phyloP scores from a whole-genome alignment of 2,888 invertebrate genomes.

The Leucophenga maculata region DNA sequence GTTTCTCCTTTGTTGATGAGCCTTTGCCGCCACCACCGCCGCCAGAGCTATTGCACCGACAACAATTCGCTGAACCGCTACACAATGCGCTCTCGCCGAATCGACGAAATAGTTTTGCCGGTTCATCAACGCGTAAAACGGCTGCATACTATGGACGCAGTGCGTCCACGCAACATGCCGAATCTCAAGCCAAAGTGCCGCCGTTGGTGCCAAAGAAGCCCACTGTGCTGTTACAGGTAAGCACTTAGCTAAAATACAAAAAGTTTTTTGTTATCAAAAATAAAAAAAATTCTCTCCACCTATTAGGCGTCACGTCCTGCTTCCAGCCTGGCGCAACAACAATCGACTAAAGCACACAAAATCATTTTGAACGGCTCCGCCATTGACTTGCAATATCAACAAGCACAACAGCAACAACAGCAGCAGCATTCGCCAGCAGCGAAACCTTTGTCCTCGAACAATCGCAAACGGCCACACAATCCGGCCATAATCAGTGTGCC shows the following conservation, averaged over 20 bases:
- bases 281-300: background rate
- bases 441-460: conserved; percentile 49
- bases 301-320: conserved; percentile 46
- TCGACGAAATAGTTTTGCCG: conserved; percentile 72
- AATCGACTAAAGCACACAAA: conserved; percentile 59
- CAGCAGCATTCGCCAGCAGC: conserved; percentile 32
- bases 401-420: conserved; percentile 26
- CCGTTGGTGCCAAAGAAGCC: conserved; percentile 71
- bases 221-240: conserved; percentile 63
- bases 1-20: conserved; percentile 68
- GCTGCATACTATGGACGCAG: conserved; percentile 45
- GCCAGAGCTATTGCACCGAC: conserved; percentile 68
- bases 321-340: conserved; percentile 55
- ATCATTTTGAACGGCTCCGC: conserved; percentile 59
- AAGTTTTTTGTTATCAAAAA: background rate
- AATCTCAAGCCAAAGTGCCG: conserved; percentile 51
- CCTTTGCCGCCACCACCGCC: conserved; percentile 72
- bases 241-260: conserved; percentile 16
- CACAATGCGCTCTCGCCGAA: conserved; percentile 68
- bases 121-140: conserved; percentile 68
- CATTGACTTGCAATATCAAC: conserved; percentile 33
- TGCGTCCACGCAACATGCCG: conserved; percentile 32
- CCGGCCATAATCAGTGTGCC: conserved; percentile 52
- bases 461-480: conserved; percentile 71
- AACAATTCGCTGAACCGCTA: conserved; percentile 33